These are phyloP conservation scores for Microctonus aethiopoides DNA, from an alignment of 2,888 invertebrate genomes.

Conservation along the genomic window DNA sequence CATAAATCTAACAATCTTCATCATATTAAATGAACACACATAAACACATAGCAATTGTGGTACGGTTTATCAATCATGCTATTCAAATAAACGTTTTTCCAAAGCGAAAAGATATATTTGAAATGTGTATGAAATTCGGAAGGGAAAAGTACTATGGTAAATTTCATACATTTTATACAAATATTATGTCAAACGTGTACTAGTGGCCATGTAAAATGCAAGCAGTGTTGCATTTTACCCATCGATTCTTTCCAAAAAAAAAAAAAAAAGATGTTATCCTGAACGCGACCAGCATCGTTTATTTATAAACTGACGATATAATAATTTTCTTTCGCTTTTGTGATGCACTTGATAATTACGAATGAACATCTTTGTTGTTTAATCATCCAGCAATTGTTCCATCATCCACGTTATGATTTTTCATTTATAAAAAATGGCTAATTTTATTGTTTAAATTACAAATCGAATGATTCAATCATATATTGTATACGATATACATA, in stretches of 20 bases:
- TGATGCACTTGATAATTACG: background rate
- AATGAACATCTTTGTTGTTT: background rate
- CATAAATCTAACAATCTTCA: no score
- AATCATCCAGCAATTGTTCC: background rate
- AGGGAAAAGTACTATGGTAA: no score
- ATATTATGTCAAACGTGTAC: constrained; percentile 33
- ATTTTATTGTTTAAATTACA: no score
- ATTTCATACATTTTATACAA: no score
- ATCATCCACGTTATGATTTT: no score
- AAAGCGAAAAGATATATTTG: background rate
- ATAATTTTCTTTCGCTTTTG: background rate
- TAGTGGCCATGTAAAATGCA: constrained; percentile 42
- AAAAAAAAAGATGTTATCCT: constrained; percentile 30
- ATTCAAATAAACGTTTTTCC: no score
- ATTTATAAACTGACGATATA: background rate
- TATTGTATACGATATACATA: no score
- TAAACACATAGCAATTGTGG: no score
- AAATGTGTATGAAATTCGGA: background rate
- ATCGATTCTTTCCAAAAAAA: constrained; percentile 37
- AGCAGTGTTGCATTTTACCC: constrained; percentile 43
- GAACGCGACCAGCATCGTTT: constrained; percentile 18
- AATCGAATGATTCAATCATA: no score
- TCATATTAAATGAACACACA: no score
- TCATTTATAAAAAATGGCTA: no score
- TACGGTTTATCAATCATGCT: no score